Evolutionary conservation across 2,113 vertebrate genomes (phyloP).

Genomic region (Talpa occidentalis): DNA sequence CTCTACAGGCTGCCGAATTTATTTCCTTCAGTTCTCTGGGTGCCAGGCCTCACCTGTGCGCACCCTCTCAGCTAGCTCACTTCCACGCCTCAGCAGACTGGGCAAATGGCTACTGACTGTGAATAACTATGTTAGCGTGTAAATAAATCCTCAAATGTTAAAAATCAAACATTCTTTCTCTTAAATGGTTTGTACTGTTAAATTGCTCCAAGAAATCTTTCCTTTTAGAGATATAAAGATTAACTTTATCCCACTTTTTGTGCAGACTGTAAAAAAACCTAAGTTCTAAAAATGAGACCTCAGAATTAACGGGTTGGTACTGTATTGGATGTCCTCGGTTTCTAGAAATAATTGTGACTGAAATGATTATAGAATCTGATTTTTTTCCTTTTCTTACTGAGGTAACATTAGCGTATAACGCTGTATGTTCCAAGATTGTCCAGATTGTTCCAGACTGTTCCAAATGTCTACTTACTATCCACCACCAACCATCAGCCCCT

Average conservation of each 20-base stretch:
- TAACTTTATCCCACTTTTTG: conserved; percentile 6
- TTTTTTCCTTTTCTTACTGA: not conserved
- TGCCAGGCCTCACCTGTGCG: not conserved
- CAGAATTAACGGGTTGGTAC: not conserved
- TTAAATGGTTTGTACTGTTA: not conserved
- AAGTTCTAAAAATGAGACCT: conserved; percentile 15
- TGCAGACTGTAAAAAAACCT: not conserved
- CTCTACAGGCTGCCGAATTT: accelerated
- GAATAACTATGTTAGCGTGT: not conserved
- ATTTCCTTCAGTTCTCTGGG: not conserved
- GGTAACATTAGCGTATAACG: not conserved
- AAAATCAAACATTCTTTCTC: not conserved
- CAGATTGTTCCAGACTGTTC: too few relatives aligned
- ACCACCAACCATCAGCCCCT: too few relatives aligned
- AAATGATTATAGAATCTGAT: conserved; percentile 51
- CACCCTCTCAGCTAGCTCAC: not conserved
- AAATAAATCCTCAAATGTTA: not conserved
- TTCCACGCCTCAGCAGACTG: not conserved
- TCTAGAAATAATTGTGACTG: conserved; percentile 62
- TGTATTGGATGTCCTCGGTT: not conserved
- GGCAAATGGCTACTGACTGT: not conserved
- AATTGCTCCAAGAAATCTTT: not conserved
- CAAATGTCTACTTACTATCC: too few relatives aligned
- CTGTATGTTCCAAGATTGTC: too few relatives aligned
- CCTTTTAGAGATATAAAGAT: not conserved